phyloP scores from a whole-genome alignment of 2,888 invertebrate genomes.

The Watsonalla cultraria region DNA sequence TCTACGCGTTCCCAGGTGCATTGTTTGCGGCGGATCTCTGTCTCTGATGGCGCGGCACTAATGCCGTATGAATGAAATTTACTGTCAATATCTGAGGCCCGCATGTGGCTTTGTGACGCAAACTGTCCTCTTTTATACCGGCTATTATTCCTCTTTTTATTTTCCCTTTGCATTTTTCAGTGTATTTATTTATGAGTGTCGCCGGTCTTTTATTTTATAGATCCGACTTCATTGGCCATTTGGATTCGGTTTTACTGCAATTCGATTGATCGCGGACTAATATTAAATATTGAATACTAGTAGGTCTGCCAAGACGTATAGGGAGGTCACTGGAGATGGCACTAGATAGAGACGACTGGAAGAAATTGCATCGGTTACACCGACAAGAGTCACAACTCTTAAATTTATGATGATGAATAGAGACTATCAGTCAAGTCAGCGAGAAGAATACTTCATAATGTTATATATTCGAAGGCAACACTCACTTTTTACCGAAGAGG shows the following conservation, averaged over 20 bases:
- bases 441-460: neutral
- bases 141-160: constrained; percentile 63
- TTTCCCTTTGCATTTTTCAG: constrained; percentile 60
- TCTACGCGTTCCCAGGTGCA: constrained; percentile 18
- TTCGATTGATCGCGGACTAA: neutral
- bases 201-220: constrained; percentile 40
- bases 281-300: neutral
- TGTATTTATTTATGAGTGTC: constrained; percentile 51
- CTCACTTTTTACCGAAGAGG: too few relatives aligned
- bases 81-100: constrained; percentile 79
- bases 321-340: too few relatives aligned
- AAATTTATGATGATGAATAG: too few relatives aligned
- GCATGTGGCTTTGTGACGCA: constrained; percentile 77
- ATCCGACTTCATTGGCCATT: constrained; percentile 32
- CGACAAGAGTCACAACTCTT: too few relatives aligned
- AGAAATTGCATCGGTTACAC: too few relatives aligned
- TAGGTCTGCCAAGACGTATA: too few relatives aligned
- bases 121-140: constrained; percentile 72
- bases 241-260: constrained; percentile 15
- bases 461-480: neutral
- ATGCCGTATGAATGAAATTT: constrained; percentile 78
- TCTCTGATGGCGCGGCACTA: constrained; percentile 77
- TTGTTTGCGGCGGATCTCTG: constrained; percentile 60
- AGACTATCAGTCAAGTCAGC: too few relatives aligned
- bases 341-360: too few relatives aligned